A percentile compares a stretch with the other conserved stretches of the same genome.
Conservation (phyloP, 2,797 vertebrate species). For the Harpagifer antarcticus region DNA sequence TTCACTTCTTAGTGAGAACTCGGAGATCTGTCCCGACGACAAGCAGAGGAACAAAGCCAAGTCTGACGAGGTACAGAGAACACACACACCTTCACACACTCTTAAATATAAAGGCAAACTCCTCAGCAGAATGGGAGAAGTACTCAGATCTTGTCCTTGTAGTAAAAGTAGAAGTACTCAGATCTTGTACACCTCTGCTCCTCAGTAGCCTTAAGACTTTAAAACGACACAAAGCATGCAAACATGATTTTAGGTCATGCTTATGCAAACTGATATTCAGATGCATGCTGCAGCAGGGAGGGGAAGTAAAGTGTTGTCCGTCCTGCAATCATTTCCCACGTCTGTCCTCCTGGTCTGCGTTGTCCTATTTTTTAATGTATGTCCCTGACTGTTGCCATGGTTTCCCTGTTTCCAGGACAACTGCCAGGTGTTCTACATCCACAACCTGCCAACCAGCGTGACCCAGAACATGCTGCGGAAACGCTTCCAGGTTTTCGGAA, state of each 20-base stretch:
- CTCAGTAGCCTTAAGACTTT: background rate
- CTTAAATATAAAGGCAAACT: background rate
- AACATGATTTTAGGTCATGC: too few species aligned
- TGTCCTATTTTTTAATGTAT: conserved; percentile 47
- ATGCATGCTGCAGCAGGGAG: background rate
- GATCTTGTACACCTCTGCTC: background rate
- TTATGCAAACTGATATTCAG: background rate
- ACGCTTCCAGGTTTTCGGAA: conserved; percentile 95
- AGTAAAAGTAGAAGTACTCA: too few species aligned
- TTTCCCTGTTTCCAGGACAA: conserved; percentile 89
- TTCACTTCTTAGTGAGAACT: conserved; percentile 76
- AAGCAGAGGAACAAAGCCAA: conserved; percentile 82
- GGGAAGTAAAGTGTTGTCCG: background rate
- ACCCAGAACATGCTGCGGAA: conserved; percentile 94
- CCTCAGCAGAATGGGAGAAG: too few species aligned
- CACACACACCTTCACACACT: background rate
- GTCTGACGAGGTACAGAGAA: conserved; percentile 79
- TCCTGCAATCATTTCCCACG: conserved; percentile 16
- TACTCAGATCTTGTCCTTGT: too few species aligned
- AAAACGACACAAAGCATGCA: too few species aligned
- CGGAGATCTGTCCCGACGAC: conserved; percentile 77
- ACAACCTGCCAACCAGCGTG: conserved; percentile 93
- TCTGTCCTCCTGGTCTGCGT: conserved; percentile 40
- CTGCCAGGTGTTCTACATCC: conserved; percentile 95
- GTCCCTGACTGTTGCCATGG: conserved; percentile 76